Conservation (phyloP, 2,113 vertebrate species). For the Trogon surrucura region DNA sequence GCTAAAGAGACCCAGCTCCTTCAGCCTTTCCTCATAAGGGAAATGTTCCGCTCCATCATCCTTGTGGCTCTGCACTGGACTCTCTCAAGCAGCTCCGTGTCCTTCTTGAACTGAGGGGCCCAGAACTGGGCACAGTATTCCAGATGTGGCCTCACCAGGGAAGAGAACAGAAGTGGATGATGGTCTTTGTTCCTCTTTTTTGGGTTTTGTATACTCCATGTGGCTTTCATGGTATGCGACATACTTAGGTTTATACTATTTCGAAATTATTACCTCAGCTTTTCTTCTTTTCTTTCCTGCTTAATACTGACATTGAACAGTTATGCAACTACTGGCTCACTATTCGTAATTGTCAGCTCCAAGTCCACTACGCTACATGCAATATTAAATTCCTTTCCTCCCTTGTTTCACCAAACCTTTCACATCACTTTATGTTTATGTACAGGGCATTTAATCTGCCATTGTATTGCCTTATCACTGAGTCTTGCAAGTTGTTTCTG, state of each 20-base stretch:
- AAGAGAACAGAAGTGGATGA: not conserved
- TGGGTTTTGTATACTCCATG: not conserved
- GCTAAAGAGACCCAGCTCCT: too few species aligned
- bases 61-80: too few species aligned
- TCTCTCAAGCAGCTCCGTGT: too few species aligned
- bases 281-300: not conserved
- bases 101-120: too few species aligned
- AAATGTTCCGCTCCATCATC: too few species aligned
- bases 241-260: not conserved
- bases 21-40: too few species aligned
- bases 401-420: not conserved
- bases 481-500: not conserved
- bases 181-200: not conserved
- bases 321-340: not conserved
- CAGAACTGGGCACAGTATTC: too few species aligned
- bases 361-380: not conserved
- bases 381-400: not conserved
- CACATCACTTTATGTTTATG: not conserved
- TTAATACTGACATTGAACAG: not conserved
- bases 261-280: not conserved
- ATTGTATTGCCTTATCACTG: not conserved
- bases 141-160: too few species aligned
- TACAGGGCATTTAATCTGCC: not conserved
- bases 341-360: not conserved
- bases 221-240: not conserved